Evolutionary conservation across 2,113 vertebrate species (phyloP).

Genomic region (Pycnonotus jocosus): DNA sequence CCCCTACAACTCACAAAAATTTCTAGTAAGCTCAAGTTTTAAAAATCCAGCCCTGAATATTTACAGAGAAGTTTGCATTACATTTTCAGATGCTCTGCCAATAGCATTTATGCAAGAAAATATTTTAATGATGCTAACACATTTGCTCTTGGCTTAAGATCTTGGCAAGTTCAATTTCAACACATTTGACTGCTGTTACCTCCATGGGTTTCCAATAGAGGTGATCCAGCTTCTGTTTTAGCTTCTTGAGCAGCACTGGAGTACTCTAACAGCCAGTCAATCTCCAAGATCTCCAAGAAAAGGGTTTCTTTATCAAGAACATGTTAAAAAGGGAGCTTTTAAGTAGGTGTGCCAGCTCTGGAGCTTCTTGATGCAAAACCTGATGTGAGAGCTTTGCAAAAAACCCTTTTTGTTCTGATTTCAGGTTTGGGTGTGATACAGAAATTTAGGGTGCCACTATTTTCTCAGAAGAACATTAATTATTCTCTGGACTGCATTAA

Average conservation of each 20-base stretch:
- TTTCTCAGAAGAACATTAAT: neutral
- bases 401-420: neutral
- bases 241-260: neutral
- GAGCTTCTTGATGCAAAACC: neutral
- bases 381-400: neutral
- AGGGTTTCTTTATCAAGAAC: neutral
- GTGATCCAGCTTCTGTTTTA: neutral
- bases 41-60: neutral
- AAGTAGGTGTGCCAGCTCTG: neutral
- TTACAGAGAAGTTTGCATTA: neutral
- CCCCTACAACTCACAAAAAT: neutral
- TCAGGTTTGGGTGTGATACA: neutral
- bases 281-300: neutral
- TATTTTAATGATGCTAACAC: neutral
- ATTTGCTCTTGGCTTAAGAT: neutral
- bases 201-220: neutral
- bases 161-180: neutral
- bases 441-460: neutral
- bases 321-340: neutral
- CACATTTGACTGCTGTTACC: neutral
- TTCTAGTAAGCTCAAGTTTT: neutral
- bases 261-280: neutral
- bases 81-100: neutral
- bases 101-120: neutral
- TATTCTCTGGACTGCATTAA: neutral